Percentiles rank a stretch among this genome's conserved stretches.
Evolutionary conservation across 2,113 vertebrate genomes (phyloP).

Genomic region (Mastomys coucha): DNA sequence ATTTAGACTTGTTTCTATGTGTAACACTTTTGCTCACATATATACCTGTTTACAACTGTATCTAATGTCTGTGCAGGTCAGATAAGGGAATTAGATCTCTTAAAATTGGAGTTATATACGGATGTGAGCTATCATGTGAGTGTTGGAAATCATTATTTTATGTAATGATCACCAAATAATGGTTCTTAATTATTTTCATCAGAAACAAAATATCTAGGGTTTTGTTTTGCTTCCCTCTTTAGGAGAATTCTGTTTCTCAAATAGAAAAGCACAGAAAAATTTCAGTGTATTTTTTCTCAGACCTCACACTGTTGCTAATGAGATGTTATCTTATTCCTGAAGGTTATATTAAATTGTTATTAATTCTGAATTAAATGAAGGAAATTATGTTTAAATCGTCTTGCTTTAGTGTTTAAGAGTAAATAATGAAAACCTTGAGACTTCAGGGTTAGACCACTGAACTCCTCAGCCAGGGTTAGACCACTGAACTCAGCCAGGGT

Average conservation of each 20-base stretch:
- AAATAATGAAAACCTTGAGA: background rate
- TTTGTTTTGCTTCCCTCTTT: background rate
- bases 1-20: slow-evolving; percentile 10
- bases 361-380: background rate
- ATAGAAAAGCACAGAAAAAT: background rate
- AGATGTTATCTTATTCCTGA: background rate
- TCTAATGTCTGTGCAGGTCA: background rate
- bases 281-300: background rate
- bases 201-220: background rate
- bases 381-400: background rate
- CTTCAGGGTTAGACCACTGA: background rate
- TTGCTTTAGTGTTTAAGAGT: background rate
- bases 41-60: background rate
- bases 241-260: background rate
- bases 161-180: background rate
- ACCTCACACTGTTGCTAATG: background rate
- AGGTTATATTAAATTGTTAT: background rate
- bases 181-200: background rate
- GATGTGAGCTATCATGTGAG: background rate
- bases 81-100: too few species aligned
- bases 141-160: background rate
- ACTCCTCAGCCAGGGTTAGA: too few species aligned
- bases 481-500: background rate
- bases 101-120: background rate
- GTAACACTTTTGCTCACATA: background rate